Base-by-base conservation (phyloP, 2,797 vertebrate species). In the Acanthiza pusilla region DNA sequence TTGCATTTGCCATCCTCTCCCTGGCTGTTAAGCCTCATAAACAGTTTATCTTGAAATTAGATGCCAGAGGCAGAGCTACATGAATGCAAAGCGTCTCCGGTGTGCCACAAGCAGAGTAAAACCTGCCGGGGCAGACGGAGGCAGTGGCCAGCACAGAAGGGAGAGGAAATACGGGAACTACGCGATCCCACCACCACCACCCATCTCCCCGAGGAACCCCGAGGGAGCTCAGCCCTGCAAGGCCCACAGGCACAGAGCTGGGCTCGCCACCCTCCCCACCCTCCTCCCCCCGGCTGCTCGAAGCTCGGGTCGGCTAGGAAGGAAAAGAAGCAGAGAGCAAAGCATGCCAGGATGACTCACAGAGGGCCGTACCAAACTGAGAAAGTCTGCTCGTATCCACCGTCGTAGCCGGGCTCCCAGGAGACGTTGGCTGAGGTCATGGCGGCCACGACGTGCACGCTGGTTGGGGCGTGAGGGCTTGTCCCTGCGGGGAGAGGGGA, bases 361-460 rank as follows among this genome's bases (percentile, higher is more conserved):
- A 99, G 99, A 98, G 99, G 99, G 98, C 99, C 99, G 95, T 99
- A 99, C 99, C 99, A 99, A 98, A 99, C 99, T 97, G 99, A 99
- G 98, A 99, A 99, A 96, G 99, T 99, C 99, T 99, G 99, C 97
- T 99, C 99, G 9, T 98, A 99, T 98, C 99, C 99, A 93, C 99
- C 99, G 76, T 99, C 99, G 81, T 99, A 99, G 97, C 99, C 99
- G 34, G 99, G 98, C 96, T 99, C 99, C 99, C 99, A 99, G 97
- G 99, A 99, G 95, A 99, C 98, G 60, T 99, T 99, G 97, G 99
- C 99, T 89, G 98, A 99, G 98, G 98, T 99, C 97, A 99, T 99
- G 91, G 98, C 99, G 91, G 98, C 98, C 95, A 98, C 97, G 43
- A 99, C 99, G 38, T 98, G 99, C 97, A 99, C 98, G 92, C 98